These are phyloP conservation scores for Euproctis similis DNA, from an alignment of 2,888 invertebrate genomes.

Conservation along the genomic window DNA sequence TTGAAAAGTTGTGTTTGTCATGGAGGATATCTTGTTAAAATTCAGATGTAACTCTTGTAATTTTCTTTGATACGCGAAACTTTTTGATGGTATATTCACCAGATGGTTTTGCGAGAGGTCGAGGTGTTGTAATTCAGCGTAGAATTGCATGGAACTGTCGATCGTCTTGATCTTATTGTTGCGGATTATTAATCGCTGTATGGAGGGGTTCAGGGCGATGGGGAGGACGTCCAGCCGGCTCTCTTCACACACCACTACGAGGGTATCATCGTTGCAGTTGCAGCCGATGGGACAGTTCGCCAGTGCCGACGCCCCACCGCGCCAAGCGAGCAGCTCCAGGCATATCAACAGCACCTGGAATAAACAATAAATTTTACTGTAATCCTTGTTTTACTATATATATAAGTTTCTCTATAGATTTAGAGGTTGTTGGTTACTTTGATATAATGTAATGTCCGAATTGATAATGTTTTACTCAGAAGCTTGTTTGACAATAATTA, in stretches of 20 bases:
- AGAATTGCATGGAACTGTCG: slow-evolving; percentile 92
- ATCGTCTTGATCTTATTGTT: slow-evolving; percentile 92
- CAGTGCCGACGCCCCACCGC: slow-evolving; percentile 71
- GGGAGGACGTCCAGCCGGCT: slow-evolving; percentile 92
- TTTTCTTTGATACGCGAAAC: slow-evolving; percentile 87
- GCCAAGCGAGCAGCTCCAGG: slow-evolving; percentile 51
- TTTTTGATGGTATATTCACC: slow-evolving; percentile 85
- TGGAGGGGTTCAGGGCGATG: slow-evolving; percentile 92
- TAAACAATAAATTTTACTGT: slow-evolving; percentile 21
- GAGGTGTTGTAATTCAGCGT: slow-evolving; percentile 88
- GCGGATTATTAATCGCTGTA: slow-evolving; percentile 87
- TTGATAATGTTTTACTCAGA: too few species aligned
- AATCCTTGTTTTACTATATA: too few species aligned
- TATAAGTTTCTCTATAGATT: too few species aligned
- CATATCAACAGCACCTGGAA: slow-evolving; percentile 63
- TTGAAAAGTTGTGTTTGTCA: slow-evolving; percentile 86
- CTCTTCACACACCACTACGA: slow-evolving; percentile 89
- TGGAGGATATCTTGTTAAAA: slow-evolving; percentile 88
- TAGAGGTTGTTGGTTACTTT: too few species aligned
- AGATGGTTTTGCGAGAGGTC: slow-evolving; percentile 90
- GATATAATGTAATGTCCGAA: too few species aligned
- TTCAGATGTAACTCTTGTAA: slow-evolving; percentile 88
- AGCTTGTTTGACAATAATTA: too few species aligned
- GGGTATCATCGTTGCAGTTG: slow-evolving; percentile 91
- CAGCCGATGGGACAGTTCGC: slow-evolving; percentile 92